A percentile compares a stretch with the other conserved stretches of the same genome.
These are phyloP conservation scores for Charaxes varanes DNA, from an alignment of 1,140 invertebrate species.

Conservation along the genomic window DNA sequence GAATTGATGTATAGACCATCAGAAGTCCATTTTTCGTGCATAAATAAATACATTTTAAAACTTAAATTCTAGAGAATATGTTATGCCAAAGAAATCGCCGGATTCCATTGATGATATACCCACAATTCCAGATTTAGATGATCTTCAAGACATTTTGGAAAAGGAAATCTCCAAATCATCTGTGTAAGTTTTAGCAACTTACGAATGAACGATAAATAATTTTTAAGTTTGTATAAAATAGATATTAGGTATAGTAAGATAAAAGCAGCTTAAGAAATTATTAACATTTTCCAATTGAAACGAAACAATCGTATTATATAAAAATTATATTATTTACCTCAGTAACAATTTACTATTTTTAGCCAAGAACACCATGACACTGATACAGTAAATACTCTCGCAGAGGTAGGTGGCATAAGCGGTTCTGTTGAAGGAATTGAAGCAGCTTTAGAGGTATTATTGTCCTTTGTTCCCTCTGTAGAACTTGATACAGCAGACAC, in stretches of 20 bases:
- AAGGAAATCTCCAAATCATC: constrained; percentile 57
- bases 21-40: background rate
- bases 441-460: constrained; percentile 43
- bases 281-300: too few relatives aligned
- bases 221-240: constrained; percentile 1
- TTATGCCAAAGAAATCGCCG: constrained; percentile 56
- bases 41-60: constrained; percentile 4
- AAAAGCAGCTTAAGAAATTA: too few relatives aligned
- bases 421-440: constrained; percentile 50
- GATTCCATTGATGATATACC: constrained; percentile 61
- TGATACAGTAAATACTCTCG: constrained; percentile 51
- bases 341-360: constrained; percentile 11
- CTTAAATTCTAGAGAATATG: constrained; percentile 45
- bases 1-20: background rate
- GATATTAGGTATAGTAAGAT: too few relatives aligned
- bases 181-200: constrained; percentile 49
- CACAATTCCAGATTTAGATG: constrained; percentile 62
- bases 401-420: constrained; percentile 48
- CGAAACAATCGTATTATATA: background rate
- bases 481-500: constrained; percentile 48
- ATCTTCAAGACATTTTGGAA: constrained; percentile 59
- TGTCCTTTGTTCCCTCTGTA: constrained; percentile 40
- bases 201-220: background rate
- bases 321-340: background rate
- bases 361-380: constrained; percentile 43